Evolutionary conservation across 1,140 invertebrate species (phyloP), one percentile per base, ranked within the genome.

Genomic region (Caerostris darwini): DNA sequence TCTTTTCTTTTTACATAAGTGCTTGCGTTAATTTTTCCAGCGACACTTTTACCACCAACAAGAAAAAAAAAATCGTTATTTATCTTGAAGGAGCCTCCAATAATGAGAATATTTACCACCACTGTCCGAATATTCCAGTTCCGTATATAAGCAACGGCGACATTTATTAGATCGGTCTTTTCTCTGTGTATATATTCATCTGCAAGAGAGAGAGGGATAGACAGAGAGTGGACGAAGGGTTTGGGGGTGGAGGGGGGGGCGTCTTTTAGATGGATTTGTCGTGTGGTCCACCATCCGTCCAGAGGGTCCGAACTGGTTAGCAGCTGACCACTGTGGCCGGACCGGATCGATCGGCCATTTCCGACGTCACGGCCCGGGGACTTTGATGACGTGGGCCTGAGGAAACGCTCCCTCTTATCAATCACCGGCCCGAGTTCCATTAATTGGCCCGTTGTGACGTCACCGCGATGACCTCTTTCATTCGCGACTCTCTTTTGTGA

Each of bases 371-470:
- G 92, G 91, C 82, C 91, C 91, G 83, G 61, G 83, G 92, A 89
- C 85, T 88, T 82, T 89, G 92, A 94, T 94, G 92, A 89, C 92
- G 92, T 89, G 56, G 92, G 85, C 92, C 90, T 59, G 34, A 90
- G 89, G 89, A 90, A 90, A 83, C 77, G 53, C 59, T 86, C 91
- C 91, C 59, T 77, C 85, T 94, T 93, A 93, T 94, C 92, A 94
- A 94, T 94, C 92, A 89, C 92, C 54, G 92, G 92, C 92, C 34
- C 92, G 81, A 94, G 56, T 88, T 94, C 92, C 92, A 94, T 94
- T 94, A 94, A 94, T 94, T 93, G 92, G 92, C 92, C 92, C 92
- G 85, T 82, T 82, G 85, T 93, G 92, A 93, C 92, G 92, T 93
- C 92, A 93, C 92, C 92, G 86, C 56, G 92, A 94, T 94, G 92